Conservation (phyloP, 2,113 vertebrate genomes). For the Rattus rattus region DNA sequence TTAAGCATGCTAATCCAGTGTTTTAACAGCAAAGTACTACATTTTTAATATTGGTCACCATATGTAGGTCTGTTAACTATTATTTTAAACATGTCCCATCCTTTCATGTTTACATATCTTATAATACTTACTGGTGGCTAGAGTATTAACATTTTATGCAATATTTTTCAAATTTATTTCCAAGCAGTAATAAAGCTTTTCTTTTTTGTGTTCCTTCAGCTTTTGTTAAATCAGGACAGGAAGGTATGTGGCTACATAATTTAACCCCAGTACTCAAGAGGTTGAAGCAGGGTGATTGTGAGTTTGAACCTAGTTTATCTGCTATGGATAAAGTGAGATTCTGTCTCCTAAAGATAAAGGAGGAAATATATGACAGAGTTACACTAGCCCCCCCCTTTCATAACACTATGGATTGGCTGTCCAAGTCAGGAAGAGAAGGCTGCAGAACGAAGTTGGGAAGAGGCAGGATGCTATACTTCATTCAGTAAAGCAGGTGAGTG, state of each 20-base stretch:
- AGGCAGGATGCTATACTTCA: neutral
- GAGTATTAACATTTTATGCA: neutral
- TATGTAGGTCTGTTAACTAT: neutral
- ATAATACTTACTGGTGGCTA: neutral
- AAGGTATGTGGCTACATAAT: no score
- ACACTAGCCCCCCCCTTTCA: neutral
- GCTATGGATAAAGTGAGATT: neutral
- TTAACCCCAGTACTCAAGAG: neutral
- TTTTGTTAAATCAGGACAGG: neutral
- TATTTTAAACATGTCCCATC: neutral
- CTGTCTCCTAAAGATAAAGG: neutral
- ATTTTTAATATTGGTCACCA: neutral
- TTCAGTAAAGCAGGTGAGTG: neutral
- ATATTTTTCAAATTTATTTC: neutral
- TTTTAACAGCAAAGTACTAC: neutral
- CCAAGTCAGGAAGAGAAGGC: neutral
- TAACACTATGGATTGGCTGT: neutral
- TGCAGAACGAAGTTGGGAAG: neutral
- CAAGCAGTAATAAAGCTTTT: neutral
- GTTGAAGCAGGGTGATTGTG: neutral
- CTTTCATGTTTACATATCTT: neutral
- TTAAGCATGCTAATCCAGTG: neutral
- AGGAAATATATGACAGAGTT: neutral
- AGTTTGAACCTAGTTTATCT: neutral
- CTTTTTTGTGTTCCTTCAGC: neutral